Percentiles rank a stretch among this genome's conserved stretches.
Evolutionary conservation across 2,888 invertebrate genomes (phyloP).

Genomic region (Allophyes oxyacanthae): DNA sequence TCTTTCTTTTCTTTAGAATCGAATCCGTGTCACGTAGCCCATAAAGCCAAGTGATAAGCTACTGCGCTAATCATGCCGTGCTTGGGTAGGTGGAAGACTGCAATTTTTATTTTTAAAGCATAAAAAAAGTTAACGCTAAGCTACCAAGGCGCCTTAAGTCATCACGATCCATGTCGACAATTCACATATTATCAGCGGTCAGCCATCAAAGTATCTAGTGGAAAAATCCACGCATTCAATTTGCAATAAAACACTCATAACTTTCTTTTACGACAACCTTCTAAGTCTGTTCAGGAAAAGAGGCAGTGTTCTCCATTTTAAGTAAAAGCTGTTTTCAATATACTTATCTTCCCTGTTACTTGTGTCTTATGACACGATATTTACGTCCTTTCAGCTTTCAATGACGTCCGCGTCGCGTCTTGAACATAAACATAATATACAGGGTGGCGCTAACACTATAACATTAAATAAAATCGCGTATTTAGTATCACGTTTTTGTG

Average conservation of each 20-base stretch:
- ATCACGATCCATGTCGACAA: slow-evolving; percentile 12
- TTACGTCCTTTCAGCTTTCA: slow-evolving; percentile 12
- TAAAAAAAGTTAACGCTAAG: too few relatives aligned
- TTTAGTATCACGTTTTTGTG: too few relatives aligned
- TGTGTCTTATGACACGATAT: slow-evolving; percentile 7
- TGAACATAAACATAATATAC: slow-evolving; percentile 12
- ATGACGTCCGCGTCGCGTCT: slow-evolving; percentile 12
- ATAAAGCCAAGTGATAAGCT: too few relatives aligned
- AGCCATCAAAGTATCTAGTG: slow-evolving; percentile 20
- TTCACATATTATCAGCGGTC: slow-evolving; percentile 2
- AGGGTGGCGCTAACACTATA: slow-evolving; percentile 14
- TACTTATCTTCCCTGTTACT: slow-evolving; percentile 4
- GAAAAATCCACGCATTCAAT: slow-evolving; percentile 49
- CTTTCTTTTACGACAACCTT: slow-evolving; percentile 39
- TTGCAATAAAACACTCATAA: slow-evolving; percentile 47
- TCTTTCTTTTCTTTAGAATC: too few relatives aligned
- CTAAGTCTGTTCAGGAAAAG: slow-evolving; percentile 8
- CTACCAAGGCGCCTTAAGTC: too few relatives aligned
- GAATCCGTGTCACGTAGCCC: too few relatives aligned
- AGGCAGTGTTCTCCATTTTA: slow-evolving; percentile 16
- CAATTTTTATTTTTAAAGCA: too few relatives aligned
- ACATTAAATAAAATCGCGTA: too few relatives aligned
- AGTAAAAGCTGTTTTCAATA: slow-evolving; percentile 12
- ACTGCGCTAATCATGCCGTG: too few relatives aligned
- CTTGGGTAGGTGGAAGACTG: too few relatives aligned